phyloP scores from a whole-genome alignment of 2,888 invertebrate genomes.

The Candidula unifasciata region DNA sequence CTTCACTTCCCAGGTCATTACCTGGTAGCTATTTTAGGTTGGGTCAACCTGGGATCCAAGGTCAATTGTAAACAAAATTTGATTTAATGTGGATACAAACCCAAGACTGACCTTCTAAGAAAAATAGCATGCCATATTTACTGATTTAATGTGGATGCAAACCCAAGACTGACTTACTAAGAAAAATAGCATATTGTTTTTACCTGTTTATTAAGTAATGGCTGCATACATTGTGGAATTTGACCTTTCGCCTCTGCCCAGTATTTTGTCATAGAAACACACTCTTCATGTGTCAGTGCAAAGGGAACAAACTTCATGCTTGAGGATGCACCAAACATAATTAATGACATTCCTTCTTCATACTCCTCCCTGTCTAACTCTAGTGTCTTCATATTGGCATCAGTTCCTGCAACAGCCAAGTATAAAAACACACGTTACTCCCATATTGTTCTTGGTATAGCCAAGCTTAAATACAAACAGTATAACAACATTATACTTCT shows the following conservation, averaged over 20 bases:
- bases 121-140: no score
- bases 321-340: slow-evolving; percentile 29
- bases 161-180: not conserved
- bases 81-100: no score
- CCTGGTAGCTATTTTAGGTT: no score
- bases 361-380: slow-evolving; percentile 37
- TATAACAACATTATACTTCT: no score
- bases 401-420: slow-evolving; percentile 49
- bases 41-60: no score
- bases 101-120: no score
- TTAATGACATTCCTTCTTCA: slow-evolving; percentile 15
- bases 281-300: slow-evolving; percentile 31
- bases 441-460: no score
- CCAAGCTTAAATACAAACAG: no score
- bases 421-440: not conserved
- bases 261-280: slow-evolving; percentile 32
- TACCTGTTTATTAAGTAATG: slow-evolving; percentile 34
- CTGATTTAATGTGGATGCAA: no score
- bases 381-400: slow-evolving; percentile 30
- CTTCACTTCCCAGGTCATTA: no score
- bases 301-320: slow-evolving; percentile 39
- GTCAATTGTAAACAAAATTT: no score
- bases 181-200: not conserved
- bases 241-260: slow-evolving; percentile 29
- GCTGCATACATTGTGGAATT: slow-evolving; percentile 29